phyloP scores from a whole-genome alignment of 2,797 vertebrate genomes.

The Falco naumanni region DNA sequence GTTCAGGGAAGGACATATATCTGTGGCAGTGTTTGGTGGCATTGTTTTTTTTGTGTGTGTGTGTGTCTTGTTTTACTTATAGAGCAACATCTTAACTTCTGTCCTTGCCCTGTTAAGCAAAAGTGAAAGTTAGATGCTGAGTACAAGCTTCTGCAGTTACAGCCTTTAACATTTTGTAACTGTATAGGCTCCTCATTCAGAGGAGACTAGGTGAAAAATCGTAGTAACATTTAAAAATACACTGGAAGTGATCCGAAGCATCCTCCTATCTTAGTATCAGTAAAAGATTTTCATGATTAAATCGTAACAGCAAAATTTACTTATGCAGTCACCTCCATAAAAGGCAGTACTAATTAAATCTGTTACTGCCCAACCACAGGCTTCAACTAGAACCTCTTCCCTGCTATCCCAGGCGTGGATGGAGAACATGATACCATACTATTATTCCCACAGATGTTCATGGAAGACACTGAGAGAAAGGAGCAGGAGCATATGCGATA shows the following conservation, averaged over 20 bases:
- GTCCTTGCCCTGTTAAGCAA: neutral
- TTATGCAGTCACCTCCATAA: neutral
- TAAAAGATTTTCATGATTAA: neutral
- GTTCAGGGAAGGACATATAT: neutral
- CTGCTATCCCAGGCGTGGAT: neutral
- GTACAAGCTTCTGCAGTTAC: neutral
- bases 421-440: neutral
- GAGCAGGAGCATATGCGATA: neutral
- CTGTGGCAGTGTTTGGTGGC: neutral
- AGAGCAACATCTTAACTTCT: neutral
- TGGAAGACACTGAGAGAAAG: neutral
- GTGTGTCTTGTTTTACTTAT: neutral
- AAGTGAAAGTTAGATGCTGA: constrained; percentile 21
- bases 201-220: neutral
- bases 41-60: neutral
- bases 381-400: neutral
- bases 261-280: neutral
- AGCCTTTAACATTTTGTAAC: neutral
- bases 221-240: neutral
- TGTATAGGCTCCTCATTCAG: neutral
- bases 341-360: neutral
- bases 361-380: neutral
- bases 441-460: neutral
- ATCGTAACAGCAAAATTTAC: neutral
- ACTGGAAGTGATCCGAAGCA: rapidly evolving